Evolutionary conservation across 1,140 invertebrate genomes (phyloP).

Genomic region (Physella acuta): DNA sequence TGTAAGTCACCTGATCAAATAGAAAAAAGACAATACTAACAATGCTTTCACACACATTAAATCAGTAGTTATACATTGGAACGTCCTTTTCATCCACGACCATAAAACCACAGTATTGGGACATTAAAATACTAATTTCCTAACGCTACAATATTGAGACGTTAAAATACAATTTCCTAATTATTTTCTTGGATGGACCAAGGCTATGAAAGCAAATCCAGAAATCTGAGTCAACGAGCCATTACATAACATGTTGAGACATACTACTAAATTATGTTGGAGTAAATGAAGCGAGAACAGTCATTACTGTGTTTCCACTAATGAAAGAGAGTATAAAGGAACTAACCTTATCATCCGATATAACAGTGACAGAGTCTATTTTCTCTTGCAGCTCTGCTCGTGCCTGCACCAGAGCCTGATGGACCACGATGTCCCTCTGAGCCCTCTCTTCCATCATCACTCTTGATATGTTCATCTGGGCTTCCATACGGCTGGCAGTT

Average conservation of each 20-base stretch:
- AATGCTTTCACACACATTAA: neutral
- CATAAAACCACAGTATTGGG: too few species aligned
- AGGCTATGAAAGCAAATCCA: too few species aligned
- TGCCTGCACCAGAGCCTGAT: slow-evolving; percentile 53
- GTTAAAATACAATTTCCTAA: too few species aligned
- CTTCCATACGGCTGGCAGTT: slow-evolving; percentile 51
- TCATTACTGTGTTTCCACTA: neutral
- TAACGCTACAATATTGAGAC: too few species aligned
- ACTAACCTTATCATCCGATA: slow-evolving; percentile 45
- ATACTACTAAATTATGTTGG: neutral
- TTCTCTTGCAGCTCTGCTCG: slow-evolving; percentile 53
- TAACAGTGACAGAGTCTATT: slow-evolving; percentile 46
- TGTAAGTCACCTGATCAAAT: slow-evolving; percentile 10
- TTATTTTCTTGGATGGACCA: too few species aligned
- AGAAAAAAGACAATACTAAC: neutral
- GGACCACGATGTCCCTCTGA: slow-evolving; percentile 57
- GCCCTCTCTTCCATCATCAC: slow-evolving; percentile 56
- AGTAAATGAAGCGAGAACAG: neutral
- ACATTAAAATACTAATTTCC: too few species aligned
- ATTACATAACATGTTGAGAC: too few species aligned
- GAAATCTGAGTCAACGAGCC: too few species aligned
- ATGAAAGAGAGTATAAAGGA: neutral
- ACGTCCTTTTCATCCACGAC: neutral
- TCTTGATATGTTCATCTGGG: slow-evolving; percentile 52
- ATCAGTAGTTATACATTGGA: neutral